Evolutionary conservation across 92 coral and sea anemone species (phyloP).

Genomic region (Virgularia gustaviana): DNA sequence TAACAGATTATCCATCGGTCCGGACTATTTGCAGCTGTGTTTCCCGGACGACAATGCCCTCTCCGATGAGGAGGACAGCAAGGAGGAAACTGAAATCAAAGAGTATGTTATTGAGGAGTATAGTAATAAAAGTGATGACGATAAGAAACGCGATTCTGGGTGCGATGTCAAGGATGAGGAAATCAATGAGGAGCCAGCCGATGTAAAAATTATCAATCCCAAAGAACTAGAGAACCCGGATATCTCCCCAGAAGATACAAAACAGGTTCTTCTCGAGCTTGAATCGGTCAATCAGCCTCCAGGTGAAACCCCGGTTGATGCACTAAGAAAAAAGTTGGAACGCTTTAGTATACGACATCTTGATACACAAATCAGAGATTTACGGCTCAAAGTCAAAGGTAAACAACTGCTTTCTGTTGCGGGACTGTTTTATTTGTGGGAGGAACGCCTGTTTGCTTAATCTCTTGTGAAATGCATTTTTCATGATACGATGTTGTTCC

Average conservation of each 20-base stretch:
- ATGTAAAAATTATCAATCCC: constrained; percentile 84
- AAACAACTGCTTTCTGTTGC: constrained; percentile 9
- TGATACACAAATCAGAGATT: constrained; percentile 53
- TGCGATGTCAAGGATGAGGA: constrained; percentile 91
- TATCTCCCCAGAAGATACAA: constrained; percentile 73
- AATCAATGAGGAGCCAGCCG: constrained; percentile 62
- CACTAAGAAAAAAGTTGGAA: constrained; percentile 78
- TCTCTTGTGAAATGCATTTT: too few relatives aligned
- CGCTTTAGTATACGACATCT: constrained; percentile 51
- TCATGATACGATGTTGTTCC: too few relatives aligned
- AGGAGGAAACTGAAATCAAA: constrained; percentile 83
- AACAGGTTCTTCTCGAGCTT: constrained; percentile 77
- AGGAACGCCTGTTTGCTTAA: too few relatives aligned
- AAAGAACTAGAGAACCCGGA: constrained; percentile 60
- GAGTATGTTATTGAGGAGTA: constrained; percentile 72
- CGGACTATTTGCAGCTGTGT: constrained; percentile 83
- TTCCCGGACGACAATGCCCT: constrained; percentile 80
- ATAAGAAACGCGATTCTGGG: constrained; percentile 89
- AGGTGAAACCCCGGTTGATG: constrained; percentile 35
- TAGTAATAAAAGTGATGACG: constrained; percentile 67
- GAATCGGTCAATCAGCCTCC: constrained; percentile 58
- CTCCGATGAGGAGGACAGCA: constrained; percentile 65
- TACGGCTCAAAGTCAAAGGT: constrained; percentile 83
- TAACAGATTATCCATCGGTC: constrained; percentile 63
- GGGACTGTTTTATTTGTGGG: too few relatives aligned